Evolutionary conservation across 1,140 invertebrate genomes (phyloP).

Genomic region (Bombus huntii): DNA sequence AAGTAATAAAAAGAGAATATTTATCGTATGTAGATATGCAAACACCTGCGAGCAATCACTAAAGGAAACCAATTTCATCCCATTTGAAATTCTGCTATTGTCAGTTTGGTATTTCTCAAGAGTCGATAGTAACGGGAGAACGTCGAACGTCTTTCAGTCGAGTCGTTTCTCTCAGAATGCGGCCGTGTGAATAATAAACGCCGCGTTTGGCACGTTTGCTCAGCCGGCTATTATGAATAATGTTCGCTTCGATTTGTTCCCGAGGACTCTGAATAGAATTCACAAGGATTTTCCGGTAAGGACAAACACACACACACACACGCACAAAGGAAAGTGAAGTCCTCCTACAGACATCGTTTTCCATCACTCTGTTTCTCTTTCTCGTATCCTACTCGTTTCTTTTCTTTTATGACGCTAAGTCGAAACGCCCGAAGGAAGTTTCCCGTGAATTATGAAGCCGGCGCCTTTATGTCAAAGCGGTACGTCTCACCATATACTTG

Average conservation of each 20-base stretch:
- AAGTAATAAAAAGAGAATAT: not conserved
- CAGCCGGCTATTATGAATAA: conserved; percentile 47
- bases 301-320: not conserved
- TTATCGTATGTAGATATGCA: not conserved
- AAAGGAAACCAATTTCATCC: not conserved
- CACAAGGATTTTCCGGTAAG: not conserved
- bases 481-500: conserved; percentile 20
- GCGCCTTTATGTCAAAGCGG: conserved; percentile 60
- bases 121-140: not conserved
- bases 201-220: conserved; percentile 1
- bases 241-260: conserved; percentile 45
- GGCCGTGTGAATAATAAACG: conserved; percentile 21
- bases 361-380: not conserved
- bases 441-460: conserved; percentile 62
- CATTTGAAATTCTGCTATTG: not conserved
- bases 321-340: not conserved
- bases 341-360: not conserved
- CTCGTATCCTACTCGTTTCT: not conserved
- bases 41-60: not conserved
- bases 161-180: not conserved
- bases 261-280: conserved; percentile 11
- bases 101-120: not conserved
- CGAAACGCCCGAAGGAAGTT: conserved; percentile 53
- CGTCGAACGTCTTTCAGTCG: conserved; percentile 25
- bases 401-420: conserved; percentile 48